phyloP scores from a whole-genome alignment of 2,797 vertebrate species.

The Takifugu ocellatus region DNA sequence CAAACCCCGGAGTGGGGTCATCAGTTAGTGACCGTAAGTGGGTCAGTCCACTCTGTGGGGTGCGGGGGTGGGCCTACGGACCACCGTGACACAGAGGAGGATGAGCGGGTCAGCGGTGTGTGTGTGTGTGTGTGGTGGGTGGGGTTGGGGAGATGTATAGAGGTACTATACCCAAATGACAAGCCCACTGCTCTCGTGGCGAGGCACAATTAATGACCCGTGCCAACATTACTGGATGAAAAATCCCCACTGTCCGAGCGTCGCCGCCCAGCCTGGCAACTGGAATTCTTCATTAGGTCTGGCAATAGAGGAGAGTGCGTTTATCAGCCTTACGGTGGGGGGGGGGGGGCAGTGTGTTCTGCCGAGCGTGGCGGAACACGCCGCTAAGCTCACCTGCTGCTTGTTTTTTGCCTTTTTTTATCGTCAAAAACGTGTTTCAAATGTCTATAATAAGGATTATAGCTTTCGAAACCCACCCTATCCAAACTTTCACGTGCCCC shows the following conservation, averaged over 20 bases:
- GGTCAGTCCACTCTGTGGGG: conserved; percentile 62
- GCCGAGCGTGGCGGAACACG: background rate
- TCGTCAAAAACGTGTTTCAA: too few relatives aligned
- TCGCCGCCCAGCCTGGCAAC: conserved; percentile 75
- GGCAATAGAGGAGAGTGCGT: conserved; percentile 33
- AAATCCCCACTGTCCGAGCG: conserved; percentile 82
- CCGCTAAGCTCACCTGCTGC: background rate
- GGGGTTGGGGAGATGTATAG: conserved; percentile 79
- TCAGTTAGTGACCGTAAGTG: conserved; percentile 65
- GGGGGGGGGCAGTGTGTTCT: background rate
- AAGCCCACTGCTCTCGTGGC: conserved; percentile 85
- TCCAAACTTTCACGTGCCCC: background rate
- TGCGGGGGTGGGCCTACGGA: conserved; percentile 31
- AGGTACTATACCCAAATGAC: conserved; percentile 83
- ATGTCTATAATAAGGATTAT: background rate
- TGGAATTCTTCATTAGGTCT: conserved; percentile 85
- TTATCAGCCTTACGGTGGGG: conserved; percentile 17
- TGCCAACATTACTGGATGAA: conserved; percentile 87
- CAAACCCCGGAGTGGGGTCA: conserved; percentile 55
- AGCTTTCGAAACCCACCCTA: background rate
- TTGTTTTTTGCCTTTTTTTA: background rate
- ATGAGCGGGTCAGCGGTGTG: conserved; percentile 30
- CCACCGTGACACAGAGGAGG: conserved; percentile 44
- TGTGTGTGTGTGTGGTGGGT: conserved; percentile 23
- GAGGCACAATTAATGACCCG: conserved; percentile 89